Evolutionary conservation across 2,888 invertebrate species (phyloP).

Genomic region (Thecocarcelia acutangulata): DNA sequence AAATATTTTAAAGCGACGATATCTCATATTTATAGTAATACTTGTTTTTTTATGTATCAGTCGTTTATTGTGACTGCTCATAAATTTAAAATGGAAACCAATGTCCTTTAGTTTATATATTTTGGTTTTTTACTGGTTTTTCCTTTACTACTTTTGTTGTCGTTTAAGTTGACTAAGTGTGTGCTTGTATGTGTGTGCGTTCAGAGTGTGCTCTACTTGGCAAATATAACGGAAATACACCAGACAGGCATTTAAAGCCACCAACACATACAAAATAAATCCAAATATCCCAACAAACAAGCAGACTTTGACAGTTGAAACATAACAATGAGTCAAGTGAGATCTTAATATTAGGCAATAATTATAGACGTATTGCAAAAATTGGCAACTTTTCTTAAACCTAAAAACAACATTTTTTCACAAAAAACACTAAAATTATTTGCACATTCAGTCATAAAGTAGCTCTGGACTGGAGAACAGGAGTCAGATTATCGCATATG

Average conservation of each 20-base stretch:
- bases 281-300: conserved; percentile 52
- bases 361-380: no score
- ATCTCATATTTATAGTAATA: conserved; percentile 26
- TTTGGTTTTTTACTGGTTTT: conserved; percentile 18
- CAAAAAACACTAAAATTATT: no score
- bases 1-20: conserved; percentile 42
- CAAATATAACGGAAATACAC: conserved; percentile 66
- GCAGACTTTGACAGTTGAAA: not conserved
- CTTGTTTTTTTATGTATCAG: conserved; percentile 16
- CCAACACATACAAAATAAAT: conserved; percentile 48
- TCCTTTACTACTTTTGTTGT: conserved; percentile 25
- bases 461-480: no score
- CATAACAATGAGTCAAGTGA: no score
- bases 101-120: conserved; percentile 56
- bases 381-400: no score
- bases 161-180: conserved; percentile 8
- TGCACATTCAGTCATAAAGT: no score
- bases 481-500: no score
- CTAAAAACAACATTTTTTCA: no score
- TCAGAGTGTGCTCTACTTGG: conserved; percentile 63
- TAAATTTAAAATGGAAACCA: conserved; percentile 66
- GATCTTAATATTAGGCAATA: no score
- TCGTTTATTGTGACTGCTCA: conserved; percentile 63
- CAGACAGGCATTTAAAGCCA: conserved; percentile 66
- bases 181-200: conserved; percentile 3